A percentile compares a stretch with the other conserved stretches of the same genome.
Evolutionary conservation across 2,113 vertebrate genomes (phyloP).

Genomic region (Rafetus swinhoei): DNA sequence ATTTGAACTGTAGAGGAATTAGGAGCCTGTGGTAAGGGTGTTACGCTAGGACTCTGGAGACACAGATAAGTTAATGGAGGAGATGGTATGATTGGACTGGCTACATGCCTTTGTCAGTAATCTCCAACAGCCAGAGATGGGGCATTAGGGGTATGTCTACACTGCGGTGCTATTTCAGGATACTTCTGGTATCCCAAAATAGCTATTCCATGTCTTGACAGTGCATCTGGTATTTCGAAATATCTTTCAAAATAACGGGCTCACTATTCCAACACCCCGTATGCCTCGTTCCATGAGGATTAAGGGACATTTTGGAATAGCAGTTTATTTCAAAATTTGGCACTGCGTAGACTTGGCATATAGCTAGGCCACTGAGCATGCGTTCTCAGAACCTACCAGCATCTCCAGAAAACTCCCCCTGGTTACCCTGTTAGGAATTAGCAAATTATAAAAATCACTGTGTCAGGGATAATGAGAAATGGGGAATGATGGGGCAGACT

Average conservation of each 20-base stretch:
- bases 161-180: no score
- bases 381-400: not conserved
- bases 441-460: slow-evolving; percentile 4
- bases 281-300: no score
- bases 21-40: not conserved
- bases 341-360: no score
- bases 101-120: not conserved
- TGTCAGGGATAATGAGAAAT: slow-evolving; percentile 3
- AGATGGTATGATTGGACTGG: not conserved
- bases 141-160: not conserved
- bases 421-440: slow-evolving; percentile 30
- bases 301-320: no score
- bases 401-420: not conserved
- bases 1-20: not conserved
- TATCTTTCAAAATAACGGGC: no score
- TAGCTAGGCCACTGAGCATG: not conserved
- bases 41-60: not conserved
- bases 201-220: no score
- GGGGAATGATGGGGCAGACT: not conserved
- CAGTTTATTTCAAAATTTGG: no score
- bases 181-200: no score
- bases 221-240: no score
- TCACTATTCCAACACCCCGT: no score
- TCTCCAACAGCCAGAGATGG: not conserved
- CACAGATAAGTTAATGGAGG: not conserved